Base-by-base conservation (phyloP, 2,888 invertebrate species). In the Endotricha flammealis region DNA sequence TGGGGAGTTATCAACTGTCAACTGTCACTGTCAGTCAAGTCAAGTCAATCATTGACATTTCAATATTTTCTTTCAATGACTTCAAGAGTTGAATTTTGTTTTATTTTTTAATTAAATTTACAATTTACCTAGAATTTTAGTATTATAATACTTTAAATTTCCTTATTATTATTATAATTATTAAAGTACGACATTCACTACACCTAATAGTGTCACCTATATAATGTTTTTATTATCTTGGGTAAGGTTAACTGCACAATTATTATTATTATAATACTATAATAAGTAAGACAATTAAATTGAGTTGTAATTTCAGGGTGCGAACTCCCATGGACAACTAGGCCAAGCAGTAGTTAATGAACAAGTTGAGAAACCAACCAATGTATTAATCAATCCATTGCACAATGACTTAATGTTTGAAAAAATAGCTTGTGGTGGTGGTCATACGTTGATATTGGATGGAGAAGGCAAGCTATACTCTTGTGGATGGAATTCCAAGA, bases 301-400 rank as follows among this genome's bases (percentile, higher is more conserved):
- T n/a, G n/a, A n/a, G n/a, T n/a, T n/a, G n/a, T 32, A 41, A 8
- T 37, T 17, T 12, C 67, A 95, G 95, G 95, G 95, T 59, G 93
- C 95, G 39, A 95, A 95, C 77, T 93, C 93, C 44, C 93, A 93
- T 65, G 94, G 94, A 32, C 95, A 95, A 73, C 83, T 95, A 43
- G 93, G 93, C 44, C 86, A 92, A 58, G 92, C 91, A 42, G 65
- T 79, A 42, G 85, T 86, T 48, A 90, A 88, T 49, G 95, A 95
- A 63, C 90, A 93, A 76, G 88, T 90, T 45, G 74, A 89, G 49
- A 75, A 77, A 48, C 93, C 92, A 24, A 77, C 78, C 30, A 70
- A 71, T 54, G 71, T 89, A 1, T 40, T 43, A 23, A 43, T 66
- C 30, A 54, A 79, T 60, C 36, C 42, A 0, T 64, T 80, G 64